phyloP scores from a whole-genome alignment of 92 coral and sea anemone species.

The Zoanthus sociatus region DNA sequence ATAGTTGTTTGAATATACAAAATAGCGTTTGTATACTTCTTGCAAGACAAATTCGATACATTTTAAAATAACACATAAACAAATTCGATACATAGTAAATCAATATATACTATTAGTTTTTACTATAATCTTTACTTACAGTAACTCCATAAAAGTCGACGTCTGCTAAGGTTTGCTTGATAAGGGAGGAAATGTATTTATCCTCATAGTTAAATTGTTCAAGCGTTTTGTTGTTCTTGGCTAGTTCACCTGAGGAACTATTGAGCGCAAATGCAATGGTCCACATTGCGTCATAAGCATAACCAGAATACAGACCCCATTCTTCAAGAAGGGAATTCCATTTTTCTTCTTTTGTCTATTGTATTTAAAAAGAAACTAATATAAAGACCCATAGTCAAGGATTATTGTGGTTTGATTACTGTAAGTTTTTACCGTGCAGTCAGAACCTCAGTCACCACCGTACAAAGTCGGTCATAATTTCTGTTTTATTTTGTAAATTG shows the following conservation, averaged over 20 bases:
- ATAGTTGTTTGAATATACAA: too few relatives aligned
- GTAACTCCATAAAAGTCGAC: conserved; percentile 69
- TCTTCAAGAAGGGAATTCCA: conserved; percentile 49
- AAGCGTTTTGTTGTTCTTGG: conserved; percentile 54
- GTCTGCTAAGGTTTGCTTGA: conserved; percentile 41
- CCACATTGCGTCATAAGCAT: conserved; percentile 72
- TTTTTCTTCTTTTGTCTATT: conserved; percentile 35
- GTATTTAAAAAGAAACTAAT: not conserved
- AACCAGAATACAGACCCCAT: conserved; percentile 63
- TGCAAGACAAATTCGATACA: too few relatives aligned
- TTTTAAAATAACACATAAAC: too few relatives aligned
- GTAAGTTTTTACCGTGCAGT: not conserved
- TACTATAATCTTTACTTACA: conserved; percentile 45
- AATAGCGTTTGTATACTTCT: too few relatives aligned
- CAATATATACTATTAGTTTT: not conserved
- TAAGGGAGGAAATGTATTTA: conserved; percentile 34
- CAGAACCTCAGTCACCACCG: too few relatives aligned
- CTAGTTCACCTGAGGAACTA: conserved; percentile 51
- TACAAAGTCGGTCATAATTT: too few relatives aligned
- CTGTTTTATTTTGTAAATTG: too few relatives aligned
- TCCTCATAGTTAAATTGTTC: conserved; percentile 48
- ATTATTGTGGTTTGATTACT: too few relatives aligned
- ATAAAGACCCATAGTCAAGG: not conserved
- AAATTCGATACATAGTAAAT: too few relatives aligned
- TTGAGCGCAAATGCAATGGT: conserved; percentile 68